Percentiles rank a stretch among this genome's conserved stretches.
Evolutionary conservation across 2,797 vertebrate genomes (phyloP).

Genomic region (Potorous gilbertii): DNA sequence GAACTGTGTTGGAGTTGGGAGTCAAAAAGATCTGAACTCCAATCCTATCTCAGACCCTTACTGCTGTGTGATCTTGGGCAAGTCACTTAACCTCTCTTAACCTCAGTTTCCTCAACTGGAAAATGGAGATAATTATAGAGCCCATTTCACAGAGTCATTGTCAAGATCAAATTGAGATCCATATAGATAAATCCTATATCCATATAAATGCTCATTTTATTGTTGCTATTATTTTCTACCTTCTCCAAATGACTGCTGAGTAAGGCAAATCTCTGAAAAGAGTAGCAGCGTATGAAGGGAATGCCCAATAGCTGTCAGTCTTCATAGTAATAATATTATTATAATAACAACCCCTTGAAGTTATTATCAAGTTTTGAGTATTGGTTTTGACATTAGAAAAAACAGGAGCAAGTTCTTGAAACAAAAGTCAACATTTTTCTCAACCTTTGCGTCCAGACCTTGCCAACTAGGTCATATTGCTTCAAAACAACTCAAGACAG

Average conservation of each 20-base stretch:
- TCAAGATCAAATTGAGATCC: neutral
- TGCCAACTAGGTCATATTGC: neutral
- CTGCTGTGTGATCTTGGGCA: neutral
- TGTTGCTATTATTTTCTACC: neutral
- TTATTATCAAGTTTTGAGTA: neutral
- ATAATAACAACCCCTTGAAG: neutral
- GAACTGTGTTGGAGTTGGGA: neutral
- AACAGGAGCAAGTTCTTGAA: slow-evolving; percentile 30
- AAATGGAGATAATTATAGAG: neutral
- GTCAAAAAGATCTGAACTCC: neutral
- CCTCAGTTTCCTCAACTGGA: neutral
- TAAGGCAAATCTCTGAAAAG: too few species aligned
- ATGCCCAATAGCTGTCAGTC: neutral
- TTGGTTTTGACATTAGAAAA: slow-evolving; percentile 53
- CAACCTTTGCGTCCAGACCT: neutral
- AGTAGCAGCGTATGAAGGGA: slow-evolving; percentile 1
- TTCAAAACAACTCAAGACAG: neutral
- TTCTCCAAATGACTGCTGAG: neutral
- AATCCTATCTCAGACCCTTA: neutral
- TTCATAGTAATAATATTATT: too few species aligned
- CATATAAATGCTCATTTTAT: neutral
- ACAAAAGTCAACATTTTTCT: neutral
- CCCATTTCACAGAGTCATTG: neutral
- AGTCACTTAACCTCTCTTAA: neutral
- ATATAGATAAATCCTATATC: neutral